phyloP scores from a whole-genome alignment of 2,113 vertebrate species.

The Rhinolophus ferrumequinum region DNA sequence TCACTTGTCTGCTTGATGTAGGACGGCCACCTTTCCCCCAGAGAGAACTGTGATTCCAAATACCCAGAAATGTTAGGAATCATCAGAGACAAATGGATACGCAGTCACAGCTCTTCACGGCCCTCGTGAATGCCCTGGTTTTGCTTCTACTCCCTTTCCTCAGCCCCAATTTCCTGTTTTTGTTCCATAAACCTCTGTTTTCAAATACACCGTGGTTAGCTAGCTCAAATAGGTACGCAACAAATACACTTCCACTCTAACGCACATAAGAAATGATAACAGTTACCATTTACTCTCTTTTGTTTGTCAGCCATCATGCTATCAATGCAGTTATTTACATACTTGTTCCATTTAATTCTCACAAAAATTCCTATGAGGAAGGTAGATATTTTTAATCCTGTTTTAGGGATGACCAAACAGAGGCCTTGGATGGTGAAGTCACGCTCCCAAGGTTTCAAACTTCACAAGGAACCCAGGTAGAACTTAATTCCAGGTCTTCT shows the following conservation, averaged over 20 bases:
- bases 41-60: background rate
- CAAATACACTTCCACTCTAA: background rate
- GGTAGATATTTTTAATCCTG: background rate
- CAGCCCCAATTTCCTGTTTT: background rate
- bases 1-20: background rate
- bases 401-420: background rate
- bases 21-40: background rate
- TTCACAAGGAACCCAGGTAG: background rate
- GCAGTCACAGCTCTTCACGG: rapidly evolving
- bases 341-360: background rate
- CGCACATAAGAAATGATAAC: background rate
- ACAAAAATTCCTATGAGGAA: background rate
- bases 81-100: background rate
- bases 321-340: background rate
- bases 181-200: background rate
- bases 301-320: background rate
- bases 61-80: background rate
- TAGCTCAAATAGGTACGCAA: background rate
- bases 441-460: background rate
- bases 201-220: background rate
- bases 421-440: background rate
- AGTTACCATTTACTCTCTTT: background rate
- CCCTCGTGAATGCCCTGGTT: background rate
- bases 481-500: background rate
- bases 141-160: background rate